Conservation (phyloP, 1,140 invertebrate genomes). For the Drosophila kepulauana region DNA sequence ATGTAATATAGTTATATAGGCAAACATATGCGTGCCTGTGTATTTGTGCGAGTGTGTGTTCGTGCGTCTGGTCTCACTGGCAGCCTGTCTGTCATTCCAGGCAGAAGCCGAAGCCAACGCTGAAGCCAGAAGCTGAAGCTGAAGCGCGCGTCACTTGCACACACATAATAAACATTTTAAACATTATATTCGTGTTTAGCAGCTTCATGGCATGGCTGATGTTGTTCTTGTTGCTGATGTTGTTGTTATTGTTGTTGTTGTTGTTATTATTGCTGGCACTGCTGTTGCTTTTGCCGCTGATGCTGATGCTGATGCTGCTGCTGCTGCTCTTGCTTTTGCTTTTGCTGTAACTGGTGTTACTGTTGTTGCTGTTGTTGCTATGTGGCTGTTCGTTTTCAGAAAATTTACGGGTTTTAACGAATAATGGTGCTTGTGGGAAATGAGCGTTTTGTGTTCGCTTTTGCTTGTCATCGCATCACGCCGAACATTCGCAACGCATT, state of each 20-base stretch:
- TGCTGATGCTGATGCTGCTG: slow-evolving; percentile 48
- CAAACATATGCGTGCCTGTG: slow-evolving; percentile 39
- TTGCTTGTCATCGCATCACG: slow-evolving; percentile 76
- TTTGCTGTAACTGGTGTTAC: slow-evolving; percentile 29
- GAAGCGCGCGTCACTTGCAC: slow-evolving; percentile 71
- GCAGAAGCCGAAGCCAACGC: slow-evolving; percentile 19
- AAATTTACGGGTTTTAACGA: slow-evolving; percentile 83
- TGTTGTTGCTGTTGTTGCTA: slow-evolving; percentile 12
- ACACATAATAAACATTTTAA: slow-evolving; percentile 84
- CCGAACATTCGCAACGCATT: slow-evolving; percentile 62
- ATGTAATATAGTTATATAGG: slow-evolving; percentile 53
- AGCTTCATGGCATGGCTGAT: slow-evolving; percentile 62
- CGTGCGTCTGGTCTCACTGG: slow-evolving; percentile 25
- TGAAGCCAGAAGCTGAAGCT: slow-evolving; percentile 14
- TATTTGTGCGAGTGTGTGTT: slow-evolving; percentile 17
- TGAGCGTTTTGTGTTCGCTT: slow-evolving; percentile 83
- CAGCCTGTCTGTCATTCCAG: slow-evolving; percentile 26
- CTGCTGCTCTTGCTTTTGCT: slow-evolving; percentile 42
- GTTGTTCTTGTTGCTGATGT: slow-evolving; percentile 26
- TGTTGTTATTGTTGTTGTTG: slow-evolving; percentile 24
- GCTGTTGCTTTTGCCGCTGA: slow-evolving; percentile 8
- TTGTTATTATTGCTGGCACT: slow-evolving; percentile 31
- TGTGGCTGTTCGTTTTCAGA: slow-evolving; percentile 68
- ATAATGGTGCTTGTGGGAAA: slow-evolving; percentile 83
- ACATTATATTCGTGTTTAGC: slow-evolving; percentile 83